Percentiles rank a stretch among this genome's conserved stretches.
phyloP scores from a whole-genome alignment of 2,797 vertebrate species.

The Malurus leucopterus region DNA sequence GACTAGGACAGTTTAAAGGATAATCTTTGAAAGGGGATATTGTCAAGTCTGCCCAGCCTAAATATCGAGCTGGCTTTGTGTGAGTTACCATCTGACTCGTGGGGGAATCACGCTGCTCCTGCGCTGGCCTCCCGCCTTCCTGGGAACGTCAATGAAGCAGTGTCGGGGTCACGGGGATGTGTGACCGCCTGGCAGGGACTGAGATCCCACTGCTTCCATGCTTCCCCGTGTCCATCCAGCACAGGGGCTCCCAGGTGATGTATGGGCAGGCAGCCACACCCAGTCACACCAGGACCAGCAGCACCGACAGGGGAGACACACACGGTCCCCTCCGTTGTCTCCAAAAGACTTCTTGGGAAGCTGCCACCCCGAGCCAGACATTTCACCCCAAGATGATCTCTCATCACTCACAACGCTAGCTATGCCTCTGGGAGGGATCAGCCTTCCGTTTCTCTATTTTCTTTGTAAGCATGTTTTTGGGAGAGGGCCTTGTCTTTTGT shows the following conservation, averaged over 20 bases:
- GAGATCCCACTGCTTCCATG: neutral
- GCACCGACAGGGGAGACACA: neutral
- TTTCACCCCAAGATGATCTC: neutral
- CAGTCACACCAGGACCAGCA: neutral
- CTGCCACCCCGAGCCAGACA: neutral
- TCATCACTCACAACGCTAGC: neutral
- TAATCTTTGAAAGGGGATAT: slow-evolving; percentile 43
- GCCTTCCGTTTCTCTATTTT: neutral
- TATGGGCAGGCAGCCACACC: fast-evolving
- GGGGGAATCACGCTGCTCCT: neutral
- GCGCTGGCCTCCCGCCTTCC: neutral
- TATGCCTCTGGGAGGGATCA: neutral
- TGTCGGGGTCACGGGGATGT: fast-evolving
- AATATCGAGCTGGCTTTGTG: neutral
- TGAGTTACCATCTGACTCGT: neutral
- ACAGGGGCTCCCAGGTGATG: neutral
- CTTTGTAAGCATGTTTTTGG: neutral
- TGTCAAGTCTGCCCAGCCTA: neutral
- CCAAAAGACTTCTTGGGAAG: neutral
- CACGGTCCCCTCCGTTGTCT: neutral
- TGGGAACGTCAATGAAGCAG: neutral
- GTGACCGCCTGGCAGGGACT: fast-evolving
- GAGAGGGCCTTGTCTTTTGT: neutral
- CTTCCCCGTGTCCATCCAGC: neutral
- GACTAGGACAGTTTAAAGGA: slow-evolving; percentile 26